Conservation (phyloP, 1,140 invertebrate genomes). For the Drosophila pectinifera region DNA sequence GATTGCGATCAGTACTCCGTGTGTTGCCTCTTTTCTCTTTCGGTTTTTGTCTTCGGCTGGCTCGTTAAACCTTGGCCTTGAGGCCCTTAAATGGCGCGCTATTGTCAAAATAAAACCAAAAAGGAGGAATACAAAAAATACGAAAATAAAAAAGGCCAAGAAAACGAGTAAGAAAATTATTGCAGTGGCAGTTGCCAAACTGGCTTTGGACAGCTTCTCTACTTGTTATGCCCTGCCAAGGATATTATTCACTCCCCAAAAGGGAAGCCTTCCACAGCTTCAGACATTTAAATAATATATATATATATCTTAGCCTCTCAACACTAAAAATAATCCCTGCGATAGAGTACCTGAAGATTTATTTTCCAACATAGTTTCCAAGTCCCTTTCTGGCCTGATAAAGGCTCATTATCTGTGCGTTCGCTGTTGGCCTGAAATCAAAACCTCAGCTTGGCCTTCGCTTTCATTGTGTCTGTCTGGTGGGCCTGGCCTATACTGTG, state of each 20-base stretch:
- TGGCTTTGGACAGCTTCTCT: conserved; percentile 26
- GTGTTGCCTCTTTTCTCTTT: conserved; percentile 46
- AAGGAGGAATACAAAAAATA: not conserved
- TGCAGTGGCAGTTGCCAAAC: conserved; percentile 54
- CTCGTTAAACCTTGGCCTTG: conserved; percentile 83
- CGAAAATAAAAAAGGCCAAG: conserved; percentile 6
- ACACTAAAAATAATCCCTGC: accelerated
- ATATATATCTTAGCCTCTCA: not conserved
- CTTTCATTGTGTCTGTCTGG: conserved; percentile 31
- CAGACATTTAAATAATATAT: too few relatives aligned
- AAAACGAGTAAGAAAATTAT: conserved; percentile 38
- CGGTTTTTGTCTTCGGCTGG: conserved; percentile 48
- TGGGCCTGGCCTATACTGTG: not conserved
- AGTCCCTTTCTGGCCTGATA: not conserved
- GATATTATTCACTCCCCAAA: not conserved
- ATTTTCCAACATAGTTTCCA: not conserved
- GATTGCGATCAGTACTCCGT: conserved; percentile 69
- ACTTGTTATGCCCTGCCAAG: conserved; percentile 13
- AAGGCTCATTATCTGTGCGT: conserved; percentile 9
- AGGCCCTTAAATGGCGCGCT: conserved; percentile 81
- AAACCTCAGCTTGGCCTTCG: conserved; percentile 47
- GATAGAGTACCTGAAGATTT: too few relatives aligned
- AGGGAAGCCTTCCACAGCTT: too few relatives aligned
- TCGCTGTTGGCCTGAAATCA: conserved; percentile 28
- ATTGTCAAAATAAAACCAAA: conserved; percentile 34